Evolutionary conservation across 1,140 invertebrate species (phyloP), one percentile per base, ranked within the genome.

Genomic region (Ceratosolen solmsi): DNA sequence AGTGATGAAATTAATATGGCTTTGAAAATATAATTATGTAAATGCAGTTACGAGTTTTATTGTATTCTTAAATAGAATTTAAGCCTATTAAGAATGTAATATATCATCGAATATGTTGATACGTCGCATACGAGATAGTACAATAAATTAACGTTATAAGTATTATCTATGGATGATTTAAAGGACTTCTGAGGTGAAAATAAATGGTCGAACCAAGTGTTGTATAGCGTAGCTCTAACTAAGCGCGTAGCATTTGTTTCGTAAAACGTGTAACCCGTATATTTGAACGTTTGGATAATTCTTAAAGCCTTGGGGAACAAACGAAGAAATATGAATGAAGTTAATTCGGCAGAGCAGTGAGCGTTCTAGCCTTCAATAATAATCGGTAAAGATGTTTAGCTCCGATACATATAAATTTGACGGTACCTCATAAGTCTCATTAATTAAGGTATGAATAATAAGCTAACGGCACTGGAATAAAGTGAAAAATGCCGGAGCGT

Each of bases 211-310:
- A 7, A 13, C 5, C 41, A 13, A n/a, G n/a, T n/a, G n/a, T n/a
- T 13, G 41, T 13, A 46, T 46, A 46, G 82, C 84, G 84, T 84
- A 84, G n/a, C n/a, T n/a, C n/a, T n/a, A n/a, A n/a, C n/a, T n/a
- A n/a, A n/a, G n/a, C n/a, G n/a, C n/a, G n/a, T n/a, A n/a, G n/a
- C n/a, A n/a, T n/a, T n/a, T n/a, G n/a, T n/a, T n/a, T n/a, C n/a
- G n/a, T n/a, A n/a, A n/a, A 85, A 84, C 84, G 84, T 83, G 58
- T 63, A 70, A 27, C 65, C 33, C 49, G 27, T 36, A 13, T 15
- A 65, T 65, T 65, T 20, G 0, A 2, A 9, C 27, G 27, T 38
- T 68, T 38, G 36, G 38, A 17, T 68, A 68, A n/a, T 38, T 38
- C 38, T 38, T 17, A 38, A 68, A 38, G 30, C 36, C n/a, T 20